Percentiles rank a stretch among this genome's conserved stretches.
These are phyloP conservation scores for Microcebus griseorufus DNA, from an alignment of 2,113 vertebrate species.

Conservation along the genomic window DNA sequence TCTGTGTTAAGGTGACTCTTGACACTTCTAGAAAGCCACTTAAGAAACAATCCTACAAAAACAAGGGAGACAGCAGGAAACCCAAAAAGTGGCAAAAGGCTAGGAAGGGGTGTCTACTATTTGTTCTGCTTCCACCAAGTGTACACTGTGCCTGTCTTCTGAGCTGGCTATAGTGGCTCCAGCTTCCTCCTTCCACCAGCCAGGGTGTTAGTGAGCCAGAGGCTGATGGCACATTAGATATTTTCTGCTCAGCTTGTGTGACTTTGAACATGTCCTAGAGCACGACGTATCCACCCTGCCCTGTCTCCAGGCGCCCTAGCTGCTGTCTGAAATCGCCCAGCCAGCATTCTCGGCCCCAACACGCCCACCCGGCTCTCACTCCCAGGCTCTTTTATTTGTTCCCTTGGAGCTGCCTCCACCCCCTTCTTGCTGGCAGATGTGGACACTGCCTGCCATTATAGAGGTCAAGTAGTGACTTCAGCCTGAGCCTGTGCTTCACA, in stretches of 20 bases:
- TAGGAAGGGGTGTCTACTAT: background rate
- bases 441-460: background rate
- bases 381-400: background rate
- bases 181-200: background rate
- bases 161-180: background rate
- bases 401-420: background rate
- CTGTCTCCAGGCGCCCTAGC: background rate
- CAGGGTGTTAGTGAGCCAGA: background rate
- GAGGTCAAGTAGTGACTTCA: background rate
- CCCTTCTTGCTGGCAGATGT: background rate
- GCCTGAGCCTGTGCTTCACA: background rate
- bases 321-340: conserved; percentile 51
- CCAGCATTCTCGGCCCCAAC: conserved; percentile 9
- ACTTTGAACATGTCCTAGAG: conserved; percentile 22
- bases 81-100: background rate
- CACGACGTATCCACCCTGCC: background rate
- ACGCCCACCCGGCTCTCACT: background rate
- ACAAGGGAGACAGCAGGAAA: background rate
- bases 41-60: background rate
- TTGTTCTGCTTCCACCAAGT: background rate
- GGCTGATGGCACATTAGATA: background rate
- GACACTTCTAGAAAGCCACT: background rate
- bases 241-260: conserved; percentile 9
- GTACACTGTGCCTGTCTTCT: background rate
- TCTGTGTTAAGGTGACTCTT: background rate